phyloP scores from a whole-genome alignment of 2,888 invertebrate species.

The Halocaridina rubra region DNA sequence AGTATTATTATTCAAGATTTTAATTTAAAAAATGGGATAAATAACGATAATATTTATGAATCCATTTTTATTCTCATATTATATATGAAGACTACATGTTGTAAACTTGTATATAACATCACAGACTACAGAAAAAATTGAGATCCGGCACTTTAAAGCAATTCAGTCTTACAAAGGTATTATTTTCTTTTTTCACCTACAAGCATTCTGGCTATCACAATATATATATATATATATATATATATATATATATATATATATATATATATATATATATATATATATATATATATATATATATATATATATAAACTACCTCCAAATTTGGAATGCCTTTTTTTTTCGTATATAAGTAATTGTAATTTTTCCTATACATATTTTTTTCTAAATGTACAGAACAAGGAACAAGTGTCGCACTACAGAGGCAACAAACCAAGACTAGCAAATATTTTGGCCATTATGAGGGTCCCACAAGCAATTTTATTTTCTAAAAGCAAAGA shows the following conservation, averaged over 20 bases:
- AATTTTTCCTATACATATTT: too few relatives aligned
- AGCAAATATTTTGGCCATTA: slow-evolving; percentile 1
- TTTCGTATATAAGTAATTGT: too few relatives aligned
- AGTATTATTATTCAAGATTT: not conserved
- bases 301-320: slow-evolving; percentile 45
- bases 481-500: slow-evolving; percentile 23
- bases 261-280: too few relatives aligned
- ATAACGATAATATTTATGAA: not conserved
- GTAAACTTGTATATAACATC: slow-evolving; percentile 55
- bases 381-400: slow-evolving; percentile 20
- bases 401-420: slow-evolving; percentile 40
- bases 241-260: too few relatives aligned
- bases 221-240: slow-evolving; percentile 16
- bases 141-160: slow-evolving; percentile 59
- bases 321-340: slow-evolving; percentile 35
- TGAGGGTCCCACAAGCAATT: slow-evolving; percentile 25
- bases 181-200: slow-evolving; percentile 41
- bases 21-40: not conserved
- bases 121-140: slow-evolving; percentile 57
- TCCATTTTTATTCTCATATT: too few relatives aligned
- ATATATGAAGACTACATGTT: slow-evolving; percentile 37
- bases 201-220: slow-evolving; percentile 56
- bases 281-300: too few relatives aligned
- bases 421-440: slow-evolving; percentile 31
- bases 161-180: slow-evolving; percentile 37